Evolutionary conservation across 1,140 invertebrate species (phyloP).

Genomic region (Rhopalosiphum maidis): DNA sequence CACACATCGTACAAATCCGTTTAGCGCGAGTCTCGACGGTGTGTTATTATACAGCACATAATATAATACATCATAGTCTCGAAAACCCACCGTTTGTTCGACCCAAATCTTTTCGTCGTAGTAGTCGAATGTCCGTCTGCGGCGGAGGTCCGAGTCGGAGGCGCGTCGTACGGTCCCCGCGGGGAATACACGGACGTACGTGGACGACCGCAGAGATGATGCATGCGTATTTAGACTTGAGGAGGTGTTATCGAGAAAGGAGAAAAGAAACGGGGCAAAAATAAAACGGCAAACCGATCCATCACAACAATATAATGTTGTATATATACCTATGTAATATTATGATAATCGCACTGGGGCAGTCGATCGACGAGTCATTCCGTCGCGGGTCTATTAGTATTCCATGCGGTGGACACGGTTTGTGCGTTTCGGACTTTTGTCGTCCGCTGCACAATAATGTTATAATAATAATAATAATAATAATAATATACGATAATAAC

Average conservation of each 20-base stretch:
- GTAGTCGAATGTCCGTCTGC: not conserved
- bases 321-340: not conserved
- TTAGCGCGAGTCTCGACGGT: no score
- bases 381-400: constrained; percentile 35
- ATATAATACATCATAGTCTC: no score
- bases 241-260: not conserved
- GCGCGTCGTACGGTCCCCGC: not conserved
- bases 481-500: constrained; percentile 50
- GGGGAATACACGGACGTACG: not conserved
- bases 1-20: not conserved
- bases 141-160: not conserved
- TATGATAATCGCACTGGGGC: not conserved
- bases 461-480: constrained; percentile 39
- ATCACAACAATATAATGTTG: constrained; percentile 9
- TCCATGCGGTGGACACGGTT: constrained; percentile 4
- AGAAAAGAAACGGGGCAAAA: not conserved
- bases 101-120: no score
- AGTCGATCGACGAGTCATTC: constrained; percentile 52
- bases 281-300: constrained; percentile 29
- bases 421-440: constrained; percentile 47
- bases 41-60: no score
- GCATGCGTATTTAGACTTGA: not conserved
- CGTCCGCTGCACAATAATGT: not conserved
- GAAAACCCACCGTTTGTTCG: no score
- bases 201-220: constrained; percentile 30